Percentiles rank a stretch among this genome's conserved stretches.
These are phyloP conservation scores for Chondrilla cf. caribensis DNA, from an alignment of 37 sponge, comb jelly and placozoan species.

Conservation along the genomic window DNA sequence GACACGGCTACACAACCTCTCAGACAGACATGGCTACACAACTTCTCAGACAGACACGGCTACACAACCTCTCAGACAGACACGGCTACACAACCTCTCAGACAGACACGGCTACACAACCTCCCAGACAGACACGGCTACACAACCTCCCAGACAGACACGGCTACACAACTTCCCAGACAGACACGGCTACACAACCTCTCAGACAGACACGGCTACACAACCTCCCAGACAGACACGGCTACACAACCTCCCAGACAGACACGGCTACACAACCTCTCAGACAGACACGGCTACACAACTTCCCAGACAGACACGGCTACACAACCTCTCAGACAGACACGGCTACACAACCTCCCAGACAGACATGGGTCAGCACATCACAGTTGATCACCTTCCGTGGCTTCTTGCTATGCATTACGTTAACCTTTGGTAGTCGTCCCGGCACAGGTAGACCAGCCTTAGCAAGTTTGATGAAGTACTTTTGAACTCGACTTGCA, in stretches of 20 bases:
- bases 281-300: neutral
- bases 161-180: too few species aligned
- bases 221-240: constrained; percentile 14
- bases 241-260: neutral
- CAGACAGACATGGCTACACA: too few species aligned
- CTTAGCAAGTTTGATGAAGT: constrained; percentile 83
- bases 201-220: constrained; percentile 6
- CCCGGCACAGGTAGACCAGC: constrained; percentile 90
- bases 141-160: too few species aligned
- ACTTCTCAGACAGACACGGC: too few species aligned
- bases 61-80: too few species aligned
- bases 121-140: too few species aligned
- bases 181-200: too few species aligned
- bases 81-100: too few species aligned
- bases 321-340: neutral
- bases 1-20: too few species aligned
- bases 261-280: neutral
- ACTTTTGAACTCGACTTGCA: constrained; percentile 86
- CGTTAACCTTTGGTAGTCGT: constrained; percentile 60
- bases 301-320: neutral
- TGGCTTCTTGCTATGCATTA: constrained; percentile 8
- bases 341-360: constrained; percentile 14
- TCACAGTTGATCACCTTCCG: constrained; percentile 13
- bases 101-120: too few species aligned
- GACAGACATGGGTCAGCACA: neutral